A percentile compares a stretch with the other conserved stretches of the same genome.
phyloP scores from a whole-genome alignment of 2,888 invertebrate genomes.

The Zygaena filipendulae region DNA sequence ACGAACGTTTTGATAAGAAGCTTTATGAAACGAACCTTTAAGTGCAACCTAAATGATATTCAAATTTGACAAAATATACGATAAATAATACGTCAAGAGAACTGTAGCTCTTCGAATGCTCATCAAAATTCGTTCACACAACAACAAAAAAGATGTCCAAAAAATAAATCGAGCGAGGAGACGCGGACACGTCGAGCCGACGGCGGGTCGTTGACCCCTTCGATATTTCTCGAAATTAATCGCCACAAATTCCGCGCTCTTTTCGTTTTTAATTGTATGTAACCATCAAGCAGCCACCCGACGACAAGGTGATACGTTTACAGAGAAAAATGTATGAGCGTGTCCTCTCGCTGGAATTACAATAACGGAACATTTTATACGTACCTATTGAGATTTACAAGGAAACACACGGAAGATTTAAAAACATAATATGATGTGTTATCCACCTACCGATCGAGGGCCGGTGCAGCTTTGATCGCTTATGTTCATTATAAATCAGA shows the following conservation, averaged over 20 bases:
- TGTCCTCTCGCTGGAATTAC: constrained; percentile 44
- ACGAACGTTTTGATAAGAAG: no score
- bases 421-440: no score
- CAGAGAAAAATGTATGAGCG: constrained; percentile 45
- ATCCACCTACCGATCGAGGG: no score
- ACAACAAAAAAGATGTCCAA: no score
- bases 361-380: constrained; percentile 47
- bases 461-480: no score
- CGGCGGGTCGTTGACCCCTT: constrained; percentile 59
- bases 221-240: constrained; percentile 63
- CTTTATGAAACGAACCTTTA: no score
- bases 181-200: constrained; percentile 60
- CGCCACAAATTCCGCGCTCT: constrained; percentile 58
- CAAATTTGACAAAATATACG: no score
- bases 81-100: no score
- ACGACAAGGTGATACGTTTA: constrained; percentile 60
- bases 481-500: no score
- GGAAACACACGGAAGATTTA: constrained; percentile 33
- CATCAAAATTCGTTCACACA: no score
- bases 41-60: no score
- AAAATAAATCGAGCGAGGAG: constrained; percentile 46
- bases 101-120: no score
- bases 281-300: constrained; percentile 53
- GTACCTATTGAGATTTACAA: constrained; percentile 52
- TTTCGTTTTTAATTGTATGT: constrained; percentile 66